phyloP scores from a whole-genome alignment of 2,888 invertebrate genomes.

The Drosophila quinaria region DNA sequence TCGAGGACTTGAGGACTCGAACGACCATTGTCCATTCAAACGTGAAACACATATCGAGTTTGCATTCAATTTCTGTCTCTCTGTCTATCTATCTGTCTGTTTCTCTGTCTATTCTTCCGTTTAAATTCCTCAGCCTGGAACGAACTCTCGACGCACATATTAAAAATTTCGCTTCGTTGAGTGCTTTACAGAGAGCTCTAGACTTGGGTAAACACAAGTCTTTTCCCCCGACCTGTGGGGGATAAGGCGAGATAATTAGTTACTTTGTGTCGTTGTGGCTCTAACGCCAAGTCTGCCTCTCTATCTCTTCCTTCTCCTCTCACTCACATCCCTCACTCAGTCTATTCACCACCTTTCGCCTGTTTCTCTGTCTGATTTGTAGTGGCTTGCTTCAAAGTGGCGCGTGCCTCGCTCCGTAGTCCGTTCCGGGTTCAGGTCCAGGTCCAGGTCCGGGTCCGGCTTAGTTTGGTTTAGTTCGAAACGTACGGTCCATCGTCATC shows the following conservation, averaged over 20 bases:
- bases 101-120: constrained; percentile 3
- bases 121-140: constrained; percentile 14
- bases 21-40: constrained; percentile 62
- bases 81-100: not conserved
- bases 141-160: constrained; percentile 47
- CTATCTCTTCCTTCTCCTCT: not conserved
- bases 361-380: constrained; percentile 51
- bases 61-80: constrained; percentile 31
- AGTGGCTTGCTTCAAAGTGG: constrained; percentile 56
- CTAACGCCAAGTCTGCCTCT: constrained; percentile 1
- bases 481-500: constrained; percentile 21
- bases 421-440: constrained; percentile 31
- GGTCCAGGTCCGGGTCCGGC: constrained; percentile 32
- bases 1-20: constrained; percentile 19
- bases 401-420: constrained; percentile 57
- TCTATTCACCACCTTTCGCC: constrained; percentile 7
- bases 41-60: constrained; percentile 49
- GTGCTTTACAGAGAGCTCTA: constrained; percentile 42
- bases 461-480: constrained; percentile 47
- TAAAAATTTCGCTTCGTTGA: constrained; percentile 61
- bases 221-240: constrained; percentile 21
- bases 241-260: constrained; percentile 78
- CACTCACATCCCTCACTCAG: not conserved
- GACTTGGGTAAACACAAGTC: constrained; percentile 59
- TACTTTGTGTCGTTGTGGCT: constrained; percentile 75